Base-by-base conservation (phyloP, 2,888 invertebrate species). In the Cephus rjabovi region DNA sequence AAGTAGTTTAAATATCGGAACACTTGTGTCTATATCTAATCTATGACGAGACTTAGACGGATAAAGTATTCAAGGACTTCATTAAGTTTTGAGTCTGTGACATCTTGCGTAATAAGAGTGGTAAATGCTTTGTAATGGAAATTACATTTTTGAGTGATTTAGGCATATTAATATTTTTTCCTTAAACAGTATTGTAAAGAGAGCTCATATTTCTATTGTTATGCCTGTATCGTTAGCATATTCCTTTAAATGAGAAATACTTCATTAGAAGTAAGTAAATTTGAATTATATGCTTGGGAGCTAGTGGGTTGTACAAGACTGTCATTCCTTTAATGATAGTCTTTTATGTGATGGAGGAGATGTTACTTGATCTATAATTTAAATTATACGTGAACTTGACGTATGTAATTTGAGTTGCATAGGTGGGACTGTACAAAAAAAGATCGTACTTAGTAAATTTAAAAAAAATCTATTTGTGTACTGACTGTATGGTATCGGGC, bases 401-500 rank as follows among this genome's bases (percentile, higher is more conserved):
- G 6, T 56, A 56, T 23, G 56, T 56, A 23, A 56, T 23, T 56
- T 15, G 9, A 56, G 9, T 6, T 9, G 56, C 2, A 56, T 23
- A 23, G 56, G 23, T 56, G 56, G 56, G 56, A 56, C 56, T 56
- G 2, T 56, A 56, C 23, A 56, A 23, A 56, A 56, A 23, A 1
- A 9, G 23, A 56, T 56, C 23, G 56, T 56, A 9, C 23, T 12
- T 71, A 34, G 71, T 71, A 31, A 71, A 71, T 71, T 3, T 1
- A 15, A 34, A 31, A 71, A 31, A 71, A 33, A 11, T 56, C 2
- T 71, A 34, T 71, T 31, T 71, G 75, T 82, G 88, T 94, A 96
- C 96, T 95, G 94, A 96, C 96, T 96, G 92, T 95, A 95, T 79
- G 95, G 95, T 85, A 94, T 93, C 84, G 95, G 95, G 82, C 95